A percentile compares a stretch with the other conserved stretches of the same genome.
Evolutionary conservation across 2,888 invertebrate species (phyloP).

Genomic region (Pristionchus arcanus): DNA sequence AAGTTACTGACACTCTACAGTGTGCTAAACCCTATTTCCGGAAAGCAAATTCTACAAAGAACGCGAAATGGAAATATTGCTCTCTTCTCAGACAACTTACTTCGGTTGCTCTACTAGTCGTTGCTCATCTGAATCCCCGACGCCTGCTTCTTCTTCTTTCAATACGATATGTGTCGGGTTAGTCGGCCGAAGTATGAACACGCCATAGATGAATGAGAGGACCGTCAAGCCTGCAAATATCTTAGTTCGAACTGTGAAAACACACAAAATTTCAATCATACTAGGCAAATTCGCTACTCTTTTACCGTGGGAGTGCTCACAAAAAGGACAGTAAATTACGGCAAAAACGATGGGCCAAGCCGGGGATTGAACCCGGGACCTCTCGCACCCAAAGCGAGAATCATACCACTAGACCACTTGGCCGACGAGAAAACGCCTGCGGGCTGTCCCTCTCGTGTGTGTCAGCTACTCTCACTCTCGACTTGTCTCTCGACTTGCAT

Average conservation of each 20-base stretch:
- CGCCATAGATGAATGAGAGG: conserved; percentile 12
- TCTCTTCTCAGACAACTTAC: not conserved
- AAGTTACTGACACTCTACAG: no score
- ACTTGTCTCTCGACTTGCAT: not conserved
- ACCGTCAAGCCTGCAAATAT: conserved; percentile 10
- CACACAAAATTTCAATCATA: no score
- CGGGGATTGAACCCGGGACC: conserved; percentile 73
- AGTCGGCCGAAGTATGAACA: not conserved
- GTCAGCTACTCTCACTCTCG: not conserved
- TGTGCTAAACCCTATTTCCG: no score
- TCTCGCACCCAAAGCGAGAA: conserved; percentile 77
- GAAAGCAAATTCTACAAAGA: no score
- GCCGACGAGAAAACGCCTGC: conserved; percentile 29
- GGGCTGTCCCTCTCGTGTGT: not conserved
- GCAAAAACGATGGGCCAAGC: conserved; percentile 57
- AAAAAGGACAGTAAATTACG: not conserved
- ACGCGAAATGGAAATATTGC: not conserved
- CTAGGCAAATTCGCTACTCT: no score
- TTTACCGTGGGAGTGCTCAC: no score
- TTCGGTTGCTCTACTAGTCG: not conserved
- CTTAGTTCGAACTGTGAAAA: no score
- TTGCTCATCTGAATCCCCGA: not conserved
- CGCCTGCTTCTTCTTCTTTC: conserved; percentile 1
- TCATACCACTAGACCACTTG: conserved; percentile 75
- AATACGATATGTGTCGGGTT: conserved; percentile 23